Conservation (phyloP, 2,797 vertebrate genomes). For the Catharus ustulatus region DNA sequence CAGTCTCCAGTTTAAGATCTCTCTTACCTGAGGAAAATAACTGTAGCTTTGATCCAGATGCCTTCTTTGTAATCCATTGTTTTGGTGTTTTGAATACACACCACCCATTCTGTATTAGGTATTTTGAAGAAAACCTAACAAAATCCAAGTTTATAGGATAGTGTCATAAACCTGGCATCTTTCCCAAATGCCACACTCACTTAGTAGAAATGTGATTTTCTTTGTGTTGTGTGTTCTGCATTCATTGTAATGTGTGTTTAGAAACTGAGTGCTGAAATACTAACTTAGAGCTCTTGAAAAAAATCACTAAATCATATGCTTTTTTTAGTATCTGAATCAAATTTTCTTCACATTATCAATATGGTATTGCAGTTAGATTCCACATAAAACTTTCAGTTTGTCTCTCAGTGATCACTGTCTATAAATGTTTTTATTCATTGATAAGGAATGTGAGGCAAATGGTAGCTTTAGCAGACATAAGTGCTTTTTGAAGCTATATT, state of each 20-base stretch:
- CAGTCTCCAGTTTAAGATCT: neutral
- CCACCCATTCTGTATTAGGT: neutral
- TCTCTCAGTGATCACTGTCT: neutral
- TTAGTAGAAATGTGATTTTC: neutral
- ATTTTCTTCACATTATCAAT: neutral
- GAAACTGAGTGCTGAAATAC: neutral
- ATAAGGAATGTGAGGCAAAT: neutral
- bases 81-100: neutral
- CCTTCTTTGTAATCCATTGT: neutral
- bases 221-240: neutral
- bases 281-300: neutral
- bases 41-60: neutral
- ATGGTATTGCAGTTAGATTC: neutral
- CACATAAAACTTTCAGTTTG: neutral
- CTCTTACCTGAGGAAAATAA: neutral
- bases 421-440: neutral
- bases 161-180: neutral
- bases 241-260: neutral
- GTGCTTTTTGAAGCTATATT: neutral
- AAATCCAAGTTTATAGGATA: neutral
- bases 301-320: neutral
- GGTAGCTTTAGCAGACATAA: slow-evolving; percentile 2
- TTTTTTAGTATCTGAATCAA: neutral
- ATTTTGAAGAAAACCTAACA: neutral
- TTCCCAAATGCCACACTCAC: neutral